These are phyloP conservation scores for Chaunax sp. DNA, from an alignment of 2,797 vertebrate species.

Conservation along the genomic window DNA sequence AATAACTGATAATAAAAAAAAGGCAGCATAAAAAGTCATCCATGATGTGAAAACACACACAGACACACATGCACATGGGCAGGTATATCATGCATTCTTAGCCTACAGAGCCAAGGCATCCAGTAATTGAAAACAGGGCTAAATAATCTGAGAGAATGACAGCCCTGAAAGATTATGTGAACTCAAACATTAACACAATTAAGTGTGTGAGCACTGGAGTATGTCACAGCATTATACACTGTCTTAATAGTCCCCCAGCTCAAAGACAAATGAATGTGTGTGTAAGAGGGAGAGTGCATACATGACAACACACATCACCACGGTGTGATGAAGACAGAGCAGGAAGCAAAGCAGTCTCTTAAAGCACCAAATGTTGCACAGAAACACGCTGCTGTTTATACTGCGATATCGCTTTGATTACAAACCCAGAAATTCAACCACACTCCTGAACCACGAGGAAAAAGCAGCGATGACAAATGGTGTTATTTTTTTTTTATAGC, in stretches of 20 bases:
- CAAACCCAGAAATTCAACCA: slow-evolving; percentile 45
- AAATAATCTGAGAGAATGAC: slow-evolving; percentile 83
- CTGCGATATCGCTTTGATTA: slow-evolving; percentile 49
- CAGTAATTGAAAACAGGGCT: slow-evolving; percentile 85
- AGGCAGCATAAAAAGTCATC: slow-evolving; percentile 41
- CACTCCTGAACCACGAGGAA: slow-evolving; percentile 22
- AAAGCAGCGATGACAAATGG: slow-evolving; percentile 49
- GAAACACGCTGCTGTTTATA: slow-evolving; percentile 37
- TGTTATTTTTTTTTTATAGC: slow-evolving; percentile 60
- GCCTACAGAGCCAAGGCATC: slow-evolving; percentile 62
- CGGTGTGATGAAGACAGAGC: slow-evolving; percentile 55
- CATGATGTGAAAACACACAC: background rate
- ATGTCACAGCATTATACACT: slow-evolving; percentile 77
- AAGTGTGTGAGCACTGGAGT: slow-evolving; percentile 77
- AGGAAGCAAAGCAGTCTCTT: slow-evolving; percentile 40
- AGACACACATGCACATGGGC: slow-evolving; percentile 25
- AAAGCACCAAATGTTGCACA: slow-evolving; percentile 47
- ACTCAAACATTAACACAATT: slow-evolving; percentile 86
- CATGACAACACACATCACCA: slow-evolving; percentile 59
- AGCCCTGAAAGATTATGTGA: slow-evolving; percentile 84
- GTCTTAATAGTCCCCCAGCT: slow-evolving; percentile 77
- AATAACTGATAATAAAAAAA: slow-evolving; percentile 46
- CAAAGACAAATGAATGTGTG: slow-evolving; percentile 46
- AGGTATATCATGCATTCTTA: slow-evolving; percentile 70
- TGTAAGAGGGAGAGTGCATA: slow-evolving; percentile 18